These are phyloP conservation scores for Acomys russatus DNA, from an alignment of 2,797 vertebrate species.

Conservation along the genomic window DNA sequence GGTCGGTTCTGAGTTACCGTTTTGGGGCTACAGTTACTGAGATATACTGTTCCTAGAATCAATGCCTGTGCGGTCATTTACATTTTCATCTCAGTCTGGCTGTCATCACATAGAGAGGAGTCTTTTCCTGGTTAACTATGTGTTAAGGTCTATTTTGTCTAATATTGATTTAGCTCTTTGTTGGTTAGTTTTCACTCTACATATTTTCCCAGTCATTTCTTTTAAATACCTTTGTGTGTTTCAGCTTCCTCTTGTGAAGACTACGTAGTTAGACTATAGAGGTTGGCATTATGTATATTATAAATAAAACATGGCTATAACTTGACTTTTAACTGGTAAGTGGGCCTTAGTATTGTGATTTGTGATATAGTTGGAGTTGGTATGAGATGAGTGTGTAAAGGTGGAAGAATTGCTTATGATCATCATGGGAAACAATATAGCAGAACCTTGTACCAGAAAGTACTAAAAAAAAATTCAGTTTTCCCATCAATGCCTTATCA, in stretches of 20 bases:
- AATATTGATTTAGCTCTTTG: conserved; percentile 1
- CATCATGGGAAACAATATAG: not conserved
- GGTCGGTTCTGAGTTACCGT: not conserved
- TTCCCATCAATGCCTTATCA: not conserved
- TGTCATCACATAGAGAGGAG: not conserved
- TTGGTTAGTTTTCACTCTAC: conserved; percentile 13
- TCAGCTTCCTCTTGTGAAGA: conserved; percentile 20
- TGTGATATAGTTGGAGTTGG: conserved; percentile 3
- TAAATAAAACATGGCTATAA: not conserved
- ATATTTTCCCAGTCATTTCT: conserved; percentile 53
- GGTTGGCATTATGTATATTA: not conserved
- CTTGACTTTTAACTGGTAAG: not conserved
- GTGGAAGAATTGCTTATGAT: conserved; percentile 19
- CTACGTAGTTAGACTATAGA: not conserved
- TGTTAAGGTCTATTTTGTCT: conserved; percentile 31
- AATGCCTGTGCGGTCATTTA: not conserved
- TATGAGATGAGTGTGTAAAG: not conserved
- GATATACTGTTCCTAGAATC: not conserved
- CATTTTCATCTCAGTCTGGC: not conserved
- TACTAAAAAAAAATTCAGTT: not conserved
- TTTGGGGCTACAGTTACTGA: not conserved
- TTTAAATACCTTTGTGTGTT: conserved; percentile 20
- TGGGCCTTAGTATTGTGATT: conserved; percentile 28
- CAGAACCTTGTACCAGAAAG: not conserved
- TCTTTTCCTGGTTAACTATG: conserved; percentile 26